A percentile compares a stretch with the other conserved stretches of the same genome.
Evolutionary conservation across 2,113 vertebrate genomes (phyloP).

Genomic region (Lontra canadensis): DNA sequence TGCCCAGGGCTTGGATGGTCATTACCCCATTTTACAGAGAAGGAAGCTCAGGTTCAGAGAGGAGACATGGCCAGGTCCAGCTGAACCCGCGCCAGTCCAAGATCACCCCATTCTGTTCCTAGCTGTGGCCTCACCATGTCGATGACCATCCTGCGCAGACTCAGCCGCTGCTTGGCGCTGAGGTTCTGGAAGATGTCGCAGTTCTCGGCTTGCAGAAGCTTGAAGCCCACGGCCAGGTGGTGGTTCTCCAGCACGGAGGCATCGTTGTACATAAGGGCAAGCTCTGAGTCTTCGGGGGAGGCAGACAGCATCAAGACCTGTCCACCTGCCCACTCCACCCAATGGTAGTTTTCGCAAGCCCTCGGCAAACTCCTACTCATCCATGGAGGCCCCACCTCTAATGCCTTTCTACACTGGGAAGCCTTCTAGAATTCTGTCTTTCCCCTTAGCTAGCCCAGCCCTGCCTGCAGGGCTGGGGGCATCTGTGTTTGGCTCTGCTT

Average conservation of each 20-base stretch:
- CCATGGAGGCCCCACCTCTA: not conserved
- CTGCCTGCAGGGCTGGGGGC: not conserved
- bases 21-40: not conserved
- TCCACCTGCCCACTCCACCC: not conserved
- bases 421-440: not conserved
- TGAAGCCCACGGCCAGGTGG: constrained; percentile 96
- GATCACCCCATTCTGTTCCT: not conserved
- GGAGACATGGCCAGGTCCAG: too few species aligned
- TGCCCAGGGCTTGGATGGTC: not conserved
- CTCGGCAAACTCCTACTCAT: not conserved
- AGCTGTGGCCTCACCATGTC: constrained; percentile 88
- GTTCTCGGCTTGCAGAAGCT: constrained; percentile 95
- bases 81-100: too few species aligned
- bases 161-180: constrained; percentile 93
- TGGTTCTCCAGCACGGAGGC: constrained; percentile 97
- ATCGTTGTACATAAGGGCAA: constrained; percentile 97
- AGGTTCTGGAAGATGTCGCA: constrained; percentile 98
- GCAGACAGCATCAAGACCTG: constrained; percentile 71
- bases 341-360: not conserved
- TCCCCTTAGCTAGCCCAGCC: not conserved
- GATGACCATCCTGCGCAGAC: constrained; percentile 95
- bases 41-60: not conserved
- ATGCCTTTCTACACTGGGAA: not conserved
- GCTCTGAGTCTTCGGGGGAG: constrained; percentile 90
- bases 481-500: not conserved